Evolutionary conservation across 1,140 invertebrate genomes (phyloP).

Genomic region (Hylaeus anthracinus): DNA sequence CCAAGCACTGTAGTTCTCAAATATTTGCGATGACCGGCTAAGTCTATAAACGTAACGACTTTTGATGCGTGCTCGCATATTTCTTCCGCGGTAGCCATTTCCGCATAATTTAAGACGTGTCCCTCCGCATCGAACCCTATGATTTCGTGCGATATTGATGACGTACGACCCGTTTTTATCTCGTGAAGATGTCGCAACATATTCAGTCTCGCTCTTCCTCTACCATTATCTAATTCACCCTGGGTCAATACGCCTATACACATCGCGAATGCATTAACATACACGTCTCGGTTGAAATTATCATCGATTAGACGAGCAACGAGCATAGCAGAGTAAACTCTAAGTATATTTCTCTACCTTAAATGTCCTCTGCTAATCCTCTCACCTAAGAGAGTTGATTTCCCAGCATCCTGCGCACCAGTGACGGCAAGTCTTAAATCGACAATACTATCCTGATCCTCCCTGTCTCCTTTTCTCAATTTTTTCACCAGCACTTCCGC

Average conservation of each 20-base stretch:
- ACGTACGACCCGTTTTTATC: conserved; percentile 96
- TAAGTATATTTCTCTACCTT: conserved; percentile 65
- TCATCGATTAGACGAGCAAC: conserved; percentile 7
- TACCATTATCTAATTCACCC: conserved; percentile 96
- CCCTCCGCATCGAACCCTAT: conserved; percentile 94
- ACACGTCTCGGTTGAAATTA: neutral
- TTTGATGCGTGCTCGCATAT: conserved; percentile 95
- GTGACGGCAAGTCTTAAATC: conserved; percentile 95
- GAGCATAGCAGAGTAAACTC: conserved; percentile 46
- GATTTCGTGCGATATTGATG: conserved; percentile 97
- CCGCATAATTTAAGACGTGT: conserved; percentile 88
- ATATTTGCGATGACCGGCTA: conserved; percentile 98
- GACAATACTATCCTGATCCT: conserved; percentile 92
- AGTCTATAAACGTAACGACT: conserved; percentile 96
- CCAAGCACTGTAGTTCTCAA: conserved; percentile 97
- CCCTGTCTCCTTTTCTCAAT: conserved; percentile 87
- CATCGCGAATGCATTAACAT: conserved; percentile 34
- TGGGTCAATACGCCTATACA: conserved; percentile 93
- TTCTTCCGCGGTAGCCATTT: conserved; percentile 95
- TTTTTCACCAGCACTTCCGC: conserved; percentile 96
- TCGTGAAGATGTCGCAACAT: conserved; percentile 98
- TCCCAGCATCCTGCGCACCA: conserved; percentile 96
- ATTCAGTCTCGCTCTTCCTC: conserved; percentile 95
- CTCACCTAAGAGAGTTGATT: conserved; percentile 90
- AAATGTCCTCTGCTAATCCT: conserved; percentile 67